These are phyloP conservation scores for Andrena cerasifolii DNA, from an alignment of 1,140 invertebrate genomes.

Conservation along the genomic window DNA sequence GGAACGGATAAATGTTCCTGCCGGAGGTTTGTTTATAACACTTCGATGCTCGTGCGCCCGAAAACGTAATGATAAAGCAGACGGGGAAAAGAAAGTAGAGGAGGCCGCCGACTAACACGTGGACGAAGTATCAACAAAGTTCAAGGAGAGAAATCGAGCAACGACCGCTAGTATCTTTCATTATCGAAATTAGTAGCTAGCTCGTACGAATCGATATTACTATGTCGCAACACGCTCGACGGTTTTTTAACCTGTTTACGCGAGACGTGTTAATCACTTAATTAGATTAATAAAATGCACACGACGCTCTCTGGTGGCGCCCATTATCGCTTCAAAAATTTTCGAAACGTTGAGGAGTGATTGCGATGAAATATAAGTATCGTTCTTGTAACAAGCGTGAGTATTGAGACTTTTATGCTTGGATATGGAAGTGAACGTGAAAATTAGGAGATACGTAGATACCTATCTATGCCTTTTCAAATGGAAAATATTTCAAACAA, in stretches of 20 bases:
- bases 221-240: not conserved
- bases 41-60: not conserved
- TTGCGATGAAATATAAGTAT: too few relatives aligned
- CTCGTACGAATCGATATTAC: not conserved
- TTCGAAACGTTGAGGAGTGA: too few relatives aligned
- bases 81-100: constrained; percentile 41
- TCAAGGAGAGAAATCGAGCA: constrained; percentile 25
- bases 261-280: not conserved
- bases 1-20: not conserved
- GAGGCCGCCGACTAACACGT: constrained; percentile 4
- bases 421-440: too few relatives aligned
- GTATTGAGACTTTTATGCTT: too few relatives aligned
- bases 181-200: constrained; percentile 30
- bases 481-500: too few relatives aligned
- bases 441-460: too few relatives aligned
- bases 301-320: not conserved
- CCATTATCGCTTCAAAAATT: not conserved
- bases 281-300: not conserved
- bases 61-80: constrained; percentile 20
- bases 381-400: too few relatives aligned
- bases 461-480: too few relatives aligned
- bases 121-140: constrained; percentile 22
- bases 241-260: not conserved
- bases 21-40: constrained; percentile 34
- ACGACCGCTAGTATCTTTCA: constrained; percentile 17